Evolutionary conservation across 2,113 vertebrate genomes (phyloP).

Genomic region (Onychostoma macrolepis): DNA sequence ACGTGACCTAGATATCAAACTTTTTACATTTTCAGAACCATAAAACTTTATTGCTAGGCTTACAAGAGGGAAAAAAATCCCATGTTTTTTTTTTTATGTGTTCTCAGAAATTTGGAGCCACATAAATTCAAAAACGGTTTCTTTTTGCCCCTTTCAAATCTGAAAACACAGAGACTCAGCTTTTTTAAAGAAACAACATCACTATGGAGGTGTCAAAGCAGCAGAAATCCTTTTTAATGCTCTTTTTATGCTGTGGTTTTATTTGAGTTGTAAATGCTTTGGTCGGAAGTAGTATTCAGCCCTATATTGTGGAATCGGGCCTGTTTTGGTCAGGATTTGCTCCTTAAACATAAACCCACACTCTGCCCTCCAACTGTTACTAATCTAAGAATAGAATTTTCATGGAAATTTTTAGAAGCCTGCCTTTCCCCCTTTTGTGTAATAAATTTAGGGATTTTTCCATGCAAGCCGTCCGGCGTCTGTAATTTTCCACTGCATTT

Average conservation of each 20-base stretch:
- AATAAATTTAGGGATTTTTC: slow-evolving; percentile 50
- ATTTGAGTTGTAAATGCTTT: not conserved
- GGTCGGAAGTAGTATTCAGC: not conserved
- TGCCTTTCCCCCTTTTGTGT: slow-evolving; percentile 23
- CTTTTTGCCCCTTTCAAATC: not conserved
- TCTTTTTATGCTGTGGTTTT: not conserved
- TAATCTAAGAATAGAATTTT: slow-evolving; percentile 44
- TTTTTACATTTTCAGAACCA: not conserved
- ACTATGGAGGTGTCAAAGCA: not conserved
- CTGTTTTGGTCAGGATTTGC: not conserved
- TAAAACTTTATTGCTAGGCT: not conserved
- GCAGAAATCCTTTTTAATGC: not conserved
- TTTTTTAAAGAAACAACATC: not conserved
- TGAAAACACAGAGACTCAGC: no score
- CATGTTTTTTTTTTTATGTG: not conserved
- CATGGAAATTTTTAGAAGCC: slow-evolving; percentile 44
- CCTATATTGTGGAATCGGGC: not conserved
- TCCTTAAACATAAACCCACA: slow-evolving; percentile 7
- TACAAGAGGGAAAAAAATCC: not conserved
- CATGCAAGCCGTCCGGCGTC: not conserved
- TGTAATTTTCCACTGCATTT: slow-evolving; percentile 49
- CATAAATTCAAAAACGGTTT: not conserved
- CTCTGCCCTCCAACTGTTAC: slow-evolving; percentile 12
- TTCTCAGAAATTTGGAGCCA: not conserved
- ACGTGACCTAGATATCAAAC: not conserved